phyloP scores from a whole-genome alignment of 2,888 invertebrate species.

The Epirrhoe alternata region DNA sequence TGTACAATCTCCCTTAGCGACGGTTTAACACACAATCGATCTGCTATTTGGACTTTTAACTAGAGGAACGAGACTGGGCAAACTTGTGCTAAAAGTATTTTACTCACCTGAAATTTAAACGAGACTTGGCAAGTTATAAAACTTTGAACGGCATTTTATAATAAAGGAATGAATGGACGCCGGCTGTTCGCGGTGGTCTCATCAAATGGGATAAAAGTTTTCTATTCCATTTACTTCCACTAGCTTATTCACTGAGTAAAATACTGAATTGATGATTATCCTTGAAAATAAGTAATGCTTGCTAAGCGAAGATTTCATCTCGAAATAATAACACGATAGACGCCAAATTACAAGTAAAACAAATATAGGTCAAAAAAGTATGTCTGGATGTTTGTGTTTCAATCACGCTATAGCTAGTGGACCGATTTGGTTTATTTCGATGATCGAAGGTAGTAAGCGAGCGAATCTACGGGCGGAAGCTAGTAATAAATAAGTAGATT shows the following conservation, averaged over 20 bases:
- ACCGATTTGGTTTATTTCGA: too few species aligned
- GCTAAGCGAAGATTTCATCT: too few species aligned
- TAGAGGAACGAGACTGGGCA: neutral
- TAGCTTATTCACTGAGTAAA: neutral
- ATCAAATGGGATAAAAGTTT: conserved; percentile 47
- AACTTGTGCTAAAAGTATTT: conserved; percentile 4
- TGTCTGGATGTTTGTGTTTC: too few species aligned
- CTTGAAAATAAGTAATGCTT: too few species aligned
- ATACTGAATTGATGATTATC: neutral
- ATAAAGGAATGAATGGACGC: conserved; percentile 62
- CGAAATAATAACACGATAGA: too few species aligned
- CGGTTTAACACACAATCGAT: too few species aligned
- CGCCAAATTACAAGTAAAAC: too few species aligned
- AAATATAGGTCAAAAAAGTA: too few species aligned
- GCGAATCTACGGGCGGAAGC: too few species aligned
- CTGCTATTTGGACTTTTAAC: neutral
- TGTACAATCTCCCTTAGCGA: too few species aligned
- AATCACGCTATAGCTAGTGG: too few species aligned
- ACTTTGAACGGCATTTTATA: conserved; percentile 68
- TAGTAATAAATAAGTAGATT: neutral
- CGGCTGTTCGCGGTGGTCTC: conserved; percentile 50
- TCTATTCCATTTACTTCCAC: conserved; percentile 37
- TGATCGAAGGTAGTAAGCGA: too few species aligned
- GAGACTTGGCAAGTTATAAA: conserved; percentile 68
- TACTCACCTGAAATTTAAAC: conserved; percentile 70